Evolutionary conservation across 2,113 vertebrate species (phyloP).

Genomic region (Ia io): DNA sequence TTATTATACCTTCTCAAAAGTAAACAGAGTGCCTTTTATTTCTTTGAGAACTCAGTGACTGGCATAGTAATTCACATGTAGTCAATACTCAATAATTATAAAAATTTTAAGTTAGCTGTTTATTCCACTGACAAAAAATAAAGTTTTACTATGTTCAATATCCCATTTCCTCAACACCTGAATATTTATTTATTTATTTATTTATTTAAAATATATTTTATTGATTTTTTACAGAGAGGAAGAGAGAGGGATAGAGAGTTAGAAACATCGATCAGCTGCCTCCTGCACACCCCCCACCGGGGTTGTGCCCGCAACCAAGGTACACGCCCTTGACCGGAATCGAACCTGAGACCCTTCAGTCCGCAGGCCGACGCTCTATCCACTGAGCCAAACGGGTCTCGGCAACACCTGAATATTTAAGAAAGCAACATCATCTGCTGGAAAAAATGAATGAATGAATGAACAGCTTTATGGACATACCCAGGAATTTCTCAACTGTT

Average conservation of each 20-base stretch:
- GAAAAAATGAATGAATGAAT: not conserved
- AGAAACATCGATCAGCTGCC: no score
- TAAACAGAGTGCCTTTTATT: not conserved
- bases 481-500: not conserved
- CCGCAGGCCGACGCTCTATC: no score
- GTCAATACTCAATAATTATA: not conserved
- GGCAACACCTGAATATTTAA: not conserved
- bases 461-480: not conserved
- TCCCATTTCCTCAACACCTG: not conserved
- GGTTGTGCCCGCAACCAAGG: no score
- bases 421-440: not conserved
- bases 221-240: no score
- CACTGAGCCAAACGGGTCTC: no score
- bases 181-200: no score
- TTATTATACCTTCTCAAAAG: not conserved
- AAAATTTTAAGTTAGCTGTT: not conserved
- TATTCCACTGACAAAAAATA: not conserved
- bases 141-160: not conserved
- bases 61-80: not conserved
- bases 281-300: no score
- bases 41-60: not conserved
- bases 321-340: no score
- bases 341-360: no score
- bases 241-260: no score
- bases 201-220: no score